Evolutionary conservation across 2,888 invertebrate genomes (phyloP).

Genomic region (Caenorhabditis sp.): DNA sequence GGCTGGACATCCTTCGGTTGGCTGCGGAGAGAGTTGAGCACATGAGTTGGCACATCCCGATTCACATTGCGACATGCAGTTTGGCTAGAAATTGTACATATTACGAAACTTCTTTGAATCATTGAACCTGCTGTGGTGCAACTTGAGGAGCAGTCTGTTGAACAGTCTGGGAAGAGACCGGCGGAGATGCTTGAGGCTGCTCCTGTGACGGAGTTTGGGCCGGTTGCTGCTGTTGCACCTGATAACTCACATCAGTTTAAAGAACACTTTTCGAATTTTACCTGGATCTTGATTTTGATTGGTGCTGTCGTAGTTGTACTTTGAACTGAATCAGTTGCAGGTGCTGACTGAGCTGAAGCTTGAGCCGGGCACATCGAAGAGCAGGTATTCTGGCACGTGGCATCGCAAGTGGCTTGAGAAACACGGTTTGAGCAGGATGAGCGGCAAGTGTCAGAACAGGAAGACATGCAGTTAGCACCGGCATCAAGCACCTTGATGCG

Average conservation of each 20-base stretch:
- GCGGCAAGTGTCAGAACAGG: constrained; percentile 40
- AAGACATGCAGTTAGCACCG: constrained; percentile 40
- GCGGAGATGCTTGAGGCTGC: constrained; percentile 28
- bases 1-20: constrained; percentile 54
- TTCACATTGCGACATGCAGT: constrained; percentile 60
- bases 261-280: not conserved
- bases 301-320: constrained; percentile 25
- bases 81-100: constrained; percentile 27
- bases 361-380: constrained; percentile 34
- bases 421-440: constrained; percentile 36
- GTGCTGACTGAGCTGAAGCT: not conserved
- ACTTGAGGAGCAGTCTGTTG: constrained; percentile 17
- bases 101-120: too few species aligned
- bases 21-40: constrained; percentile 43
- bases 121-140: constrained; percentile 7
- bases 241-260: not conserved
- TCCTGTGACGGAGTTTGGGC: constrained; percentile 29
- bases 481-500: constrained; percentile 43
- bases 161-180: constrained; percentile 4
- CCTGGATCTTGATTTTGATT: constrained; percentile 52
- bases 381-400: constrained; percentile 55
- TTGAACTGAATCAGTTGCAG: not conserved
- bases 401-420: constrained; percentile 33
- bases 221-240: constrained; percentile 40
- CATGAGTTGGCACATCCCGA: constrained; percentile 60